A percentile compares a stretch with the other conserved stretches of the same genome.
phyloP scores from a whole-genome alignment of 2,888 invertebrate genomes.

The Hoplodrina blanda region DNA sequence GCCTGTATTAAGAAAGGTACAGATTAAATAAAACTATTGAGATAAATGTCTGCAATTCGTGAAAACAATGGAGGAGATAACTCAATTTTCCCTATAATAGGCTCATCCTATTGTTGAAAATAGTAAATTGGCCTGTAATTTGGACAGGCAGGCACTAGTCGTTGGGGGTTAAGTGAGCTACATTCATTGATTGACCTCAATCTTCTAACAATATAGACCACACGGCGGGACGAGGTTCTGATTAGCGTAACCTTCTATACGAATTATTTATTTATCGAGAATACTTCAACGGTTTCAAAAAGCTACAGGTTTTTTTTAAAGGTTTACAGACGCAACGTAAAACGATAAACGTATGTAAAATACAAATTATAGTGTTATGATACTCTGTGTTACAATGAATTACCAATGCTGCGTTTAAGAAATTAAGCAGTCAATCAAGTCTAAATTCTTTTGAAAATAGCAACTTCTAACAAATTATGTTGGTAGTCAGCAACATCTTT shows the following conservation, averaged over 20 bases:
- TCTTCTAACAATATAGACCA: slow-evolving; percentile 81
- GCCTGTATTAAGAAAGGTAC: slow-evolving; percentile 18
- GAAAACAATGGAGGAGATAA: slow-evolving; percentile 17
- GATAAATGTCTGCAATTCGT: slow-evolving; percentile 2
- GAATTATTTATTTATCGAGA: slow-evolving; percentile 40
- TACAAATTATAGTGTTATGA: no score
- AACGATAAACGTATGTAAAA: no score
- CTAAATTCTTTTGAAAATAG: no score
- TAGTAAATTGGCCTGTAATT: slow-evolving; percentile 53
- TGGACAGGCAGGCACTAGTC: slow-evolving; percentile 49
- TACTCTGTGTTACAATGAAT: background rate
- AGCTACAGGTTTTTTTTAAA: background rate
- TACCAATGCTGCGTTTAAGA: no score
- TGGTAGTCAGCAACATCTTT: background rate
- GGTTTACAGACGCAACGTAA: background rate
- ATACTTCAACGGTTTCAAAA: slow-evolving; percentile 22
- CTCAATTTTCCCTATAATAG: slow-evolving; percentile 27
- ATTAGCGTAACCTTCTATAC: slow-evolving; percentile 47
- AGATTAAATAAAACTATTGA: slow-evolving; percentile 1
- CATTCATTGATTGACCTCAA: slow-evolving; percentile 85
- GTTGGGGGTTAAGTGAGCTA: slow-evolving; percentile 65
- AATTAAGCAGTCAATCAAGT: no score
- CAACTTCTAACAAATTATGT: no score
- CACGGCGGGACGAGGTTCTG: slow-evolving; percentile 63
- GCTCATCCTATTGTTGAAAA: slow-evolving; percentile 28